These are phyloP conservation scores for Erithacus rubecula DNA, from an alignment of 2,797 vertebrate genomes.

Conservation along the genomic window DNA sequence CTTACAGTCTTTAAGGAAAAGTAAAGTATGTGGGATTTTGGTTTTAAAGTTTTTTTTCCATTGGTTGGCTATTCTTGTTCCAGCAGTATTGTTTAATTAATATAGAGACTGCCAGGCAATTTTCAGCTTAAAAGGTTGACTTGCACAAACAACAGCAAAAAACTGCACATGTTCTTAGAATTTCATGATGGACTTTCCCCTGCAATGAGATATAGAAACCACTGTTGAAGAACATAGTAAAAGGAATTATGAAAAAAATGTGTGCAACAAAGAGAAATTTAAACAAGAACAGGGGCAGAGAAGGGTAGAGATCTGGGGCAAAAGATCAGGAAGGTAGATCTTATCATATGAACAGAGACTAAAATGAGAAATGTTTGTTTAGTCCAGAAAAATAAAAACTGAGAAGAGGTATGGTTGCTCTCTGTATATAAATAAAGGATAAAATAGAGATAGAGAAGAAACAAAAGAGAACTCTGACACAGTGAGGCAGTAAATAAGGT, in stretches of 20 bases:
- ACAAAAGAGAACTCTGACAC: background rate
- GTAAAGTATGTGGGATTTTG: background rate
- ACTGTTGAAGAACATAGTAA: background rate
- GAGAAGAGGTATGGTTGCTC: background rate
- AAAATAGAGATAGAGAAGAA: background rate
- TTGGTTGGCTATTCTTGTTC: background rate
- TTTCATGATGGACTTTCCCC: background rate
- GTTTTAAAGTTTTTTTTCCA: accelerated
- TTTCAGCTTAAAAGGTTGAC: background rate
- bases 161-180: accelerated
- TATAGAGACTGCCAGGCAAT: background rate
- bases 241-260: background rate
- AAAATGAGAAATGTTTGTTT: background rate
- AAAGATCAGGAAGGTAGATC: background rate
- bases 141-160: background rate
- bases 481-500: background rate
- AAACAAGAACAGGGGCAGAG: background rate
- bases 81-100: background rate
- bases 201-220: background rate
- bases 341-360: background rate
- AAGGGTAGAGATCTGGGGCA: background rate
- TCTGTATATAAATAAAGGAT: background rate
- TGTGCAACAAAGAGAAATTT: background rate
- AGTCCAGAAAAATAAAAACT: background rate
- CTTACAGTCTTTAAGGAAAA: background rate